phyloP scores from a whole-genome alignment of 37 sponge, comb jelly and placozoan genomes.

The Beroe forskalii region DNA sequence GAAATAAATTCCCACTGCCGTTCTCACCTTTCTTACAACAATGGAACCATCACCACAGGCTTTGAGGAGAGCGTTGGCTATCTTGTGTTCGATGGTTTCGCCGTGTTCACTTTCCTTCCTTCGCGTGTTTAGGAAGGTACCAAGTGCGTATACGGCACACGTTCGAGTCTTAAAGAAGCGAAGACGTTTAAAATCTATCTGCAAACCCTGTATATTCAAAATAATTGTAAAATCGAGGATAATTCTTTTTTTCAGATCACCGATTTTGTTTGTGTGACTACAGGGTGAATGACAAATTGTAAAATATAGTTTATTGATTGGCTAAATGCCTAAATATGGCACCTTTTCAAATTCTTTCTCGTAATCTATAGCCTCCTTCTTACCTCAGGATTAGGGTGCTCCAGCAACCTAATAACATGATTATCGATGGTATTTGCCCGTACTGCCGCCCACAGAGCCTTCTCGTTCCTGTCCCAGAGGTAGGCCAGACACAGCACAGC shows the following conservation, averaged over 20 bases:
- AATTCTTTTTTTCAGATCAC: too few species aligned
- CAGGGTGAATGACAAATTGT: too few species aligned
- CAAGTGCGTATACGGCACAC: slow-evolving; percentile 86
- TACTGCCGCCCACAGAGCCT: slow-evolving; percentile 82
- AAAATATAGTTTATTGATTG: too few species aligned
- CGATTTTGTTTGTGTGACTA: too few species aligned
- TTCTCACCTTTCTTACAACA: slow-evolving; percentile 83
- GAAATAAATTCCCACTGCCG: too few species aligned
- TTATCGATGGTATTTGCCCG: slow-evolving; percentile 86
- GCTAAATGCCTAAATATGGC: too few species aligned
- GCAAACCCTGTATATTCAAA: too few species aligned
- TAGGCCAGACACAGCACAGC: slow-evolving; percentile 89
- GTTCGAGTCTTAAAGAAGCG: slow-evolving; percentile 92
- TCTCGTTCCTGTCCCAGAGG: slow-evolving; percentile 83
- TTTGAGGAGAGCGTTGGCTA: slow-evolving; percentile 71
- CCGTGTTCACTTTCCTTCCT: slow-evolving; percentile 69
- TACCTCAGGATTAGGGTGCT: slow-evolving; percentile 90
- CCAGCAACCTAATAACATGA: slow-evolving; percentile 74
- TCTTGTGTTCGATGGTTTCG: slow-evolving; percentile 75
- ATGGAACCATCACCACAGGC: slow-evolving; percentile 78
- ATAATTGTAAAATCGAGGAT: too few species aligned
- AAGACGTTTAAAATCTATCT: too few species aligned
- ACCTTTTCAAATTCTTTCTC: too few species aligned
- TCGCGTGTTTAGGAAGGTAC: slow-evolving; percentile 78
- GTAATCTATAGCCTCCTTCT: too few species aligned